Evolutionary conservation across 2,797 vertebrate genomes (phyloP).

Genomic region (Sphenodon punctatus): DNA sequence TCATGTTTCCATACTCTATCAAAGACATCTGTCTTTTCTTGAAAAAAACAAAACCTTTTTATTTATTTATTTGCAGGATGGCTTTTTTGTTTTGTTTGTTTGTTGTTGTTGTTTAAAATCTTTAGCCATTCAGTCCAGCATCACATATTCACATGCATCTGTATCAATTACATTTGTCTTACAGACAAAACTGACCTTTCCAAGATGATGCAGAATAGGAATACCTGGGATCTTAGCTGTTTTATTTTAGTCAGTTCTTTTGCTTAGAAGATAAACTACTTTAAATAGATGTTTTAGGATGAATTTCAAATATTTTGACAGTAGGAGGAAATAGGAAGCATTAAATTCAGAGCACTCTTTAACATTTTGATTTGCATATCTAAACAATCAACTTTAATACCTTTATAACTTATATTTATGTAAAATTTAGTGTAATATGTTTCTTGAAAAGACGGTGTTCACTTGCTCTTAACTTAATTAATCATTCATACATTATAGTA

Average conservation of each 20-base stretch:
- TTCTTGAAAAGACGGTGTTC: neutral
- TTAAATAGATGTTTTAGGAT: neutral
- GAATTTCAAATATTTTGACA: neutral
- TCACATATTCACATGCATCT: constrained; percentile 42
- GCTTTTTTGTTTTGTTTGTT: constrained; percentile 35
- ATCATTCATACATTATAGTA: neutral
- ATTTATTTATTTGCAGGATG: constrained; percentile 3
- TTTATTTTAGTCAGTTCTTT: constrained; percentile 41
- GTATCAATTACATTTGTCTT: constrained; percentile 60
- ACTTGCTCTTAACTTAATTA: neutral
- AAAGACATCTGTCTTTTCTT: constrained; percentile 25
- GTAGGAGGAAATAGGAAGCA: neutral
- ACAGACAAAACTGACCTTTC: constrained; percentile 38
- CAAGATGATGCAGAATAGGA: constrained; percentile 53
- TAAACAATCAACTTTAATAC: neutral
- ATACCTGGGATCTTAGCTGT: constrained; percentile 74
- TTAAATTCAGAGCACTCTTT: neutral
- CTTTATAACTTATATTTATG: neutral
- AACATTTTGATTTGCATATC: neutral
- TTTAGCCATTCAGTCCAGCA: constrained; percentile 46
- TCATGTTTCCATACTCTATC: constrained; percentile 38
- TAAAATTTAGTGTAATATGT: neutral
- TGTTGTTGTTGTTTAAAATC: constrained; percentile 23
- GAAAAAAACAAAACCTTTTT: too few species aligned
- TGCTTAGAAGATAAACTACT: neutral